Percentiles rank a stretch among this genome's conserved stretches.
Evolutionary conservation across 53 echinoderm and acorn worm species (phyloP).

Genomic region (Hippasteria phrygiana): DNA sequence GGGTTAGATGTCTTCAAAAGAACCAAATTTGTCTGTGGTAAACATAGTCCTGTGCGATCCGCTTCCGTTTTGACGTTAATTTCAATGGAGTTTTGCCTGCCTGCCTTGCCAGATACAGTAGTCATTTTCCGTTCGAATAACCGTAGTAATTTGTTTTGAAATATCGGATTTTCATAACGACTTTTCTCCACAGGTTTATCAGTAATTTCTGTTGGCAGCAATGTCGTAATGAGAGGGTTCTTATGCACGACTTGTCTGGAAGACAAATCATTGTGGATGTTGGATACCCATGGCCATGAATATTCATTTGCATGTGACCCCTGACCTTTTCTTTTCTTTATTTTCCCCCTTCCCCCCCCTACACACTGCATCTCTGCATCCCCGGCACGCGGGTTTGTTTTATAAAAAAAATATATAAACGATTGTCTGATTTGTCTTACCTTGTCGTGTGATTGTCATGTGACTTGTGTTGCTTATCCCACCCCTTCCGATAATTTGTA

Average conservation of each 20-base stretch:
- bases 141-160: neutral
- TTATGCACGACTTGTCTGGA: conserved; percentile 8
- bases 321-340: conserved; percentile 30
- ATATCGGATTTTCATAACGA: neutral
- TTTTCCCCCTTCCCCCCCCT: neutral
- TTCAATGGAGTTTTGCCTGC: conserved; percentile 48
- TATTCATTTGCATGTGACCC: conserved; percentile 43
- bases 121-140: neutral
- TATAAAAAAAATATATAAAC: neutral
- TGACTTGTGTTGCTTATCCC: conserved; percentile 49
- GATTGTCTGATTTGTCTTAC: neutral
- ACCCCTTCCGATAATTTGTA: conserved; percentile 38
- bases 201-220: neutral
- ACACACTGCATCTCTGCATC: conserved; percentile 20
- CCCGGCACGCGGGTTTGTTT: conserved; percentile 11
- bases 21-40: neutral
- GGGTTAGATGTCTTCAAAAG: conserved; percentile 43
- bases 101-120: conserved; percentile 27
- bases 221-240: neutral
- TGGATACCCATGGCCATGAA: neutral
- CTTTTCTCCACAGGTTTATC: conserved; percentile 35
- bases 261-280: neutral
- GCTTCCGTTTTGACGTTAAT: neutral
- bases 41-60: neutral
- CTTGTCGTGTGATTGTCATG: conserved; percentile 45